Evolutionary conservation across 2,797 vertebrate genomes (phyloP).

Genomic region (Centropyge bicolor): DNA sequence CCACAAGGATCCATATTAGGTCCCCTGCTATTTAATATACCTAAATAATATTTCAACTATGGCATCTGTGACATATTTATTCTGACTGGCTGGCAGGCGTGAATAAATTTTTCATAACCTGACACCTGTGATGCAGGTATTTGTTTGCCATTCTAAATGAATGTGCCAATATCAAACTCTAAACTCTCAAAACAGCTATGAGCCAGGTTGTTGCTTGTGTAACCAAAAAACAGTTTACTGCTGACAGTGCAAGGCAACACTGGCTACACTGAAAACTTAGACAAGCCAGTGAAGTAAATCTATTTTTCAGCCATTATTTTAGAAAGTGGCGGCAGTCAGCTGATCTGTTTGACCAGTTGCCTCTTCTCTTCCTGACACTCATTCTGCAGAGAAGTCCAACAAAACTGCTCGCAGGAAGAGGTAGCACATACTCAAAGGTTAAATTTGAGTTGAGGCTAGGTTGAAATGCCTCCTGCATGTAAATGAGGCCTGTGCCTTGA

Average conservation of each 20-base stretch:
- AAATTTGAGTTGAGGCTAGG: neutral
- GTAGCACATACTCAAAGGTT: neutral
- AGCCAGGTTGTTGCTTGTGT: neutral
- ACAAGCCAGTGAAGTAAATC: neutral
- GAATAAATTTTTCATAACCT: neutral
- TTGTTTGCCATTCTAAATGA: neutral
- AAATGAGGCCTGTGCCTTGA: constrained; percentile 9
- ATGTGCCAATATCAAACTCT: neutral
- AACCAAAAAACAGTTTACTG: neutral
- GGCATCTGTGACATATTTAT: too few species aligned
- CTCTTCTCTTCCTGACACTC: too few species aligned
- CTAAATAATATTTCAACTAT: neutral
- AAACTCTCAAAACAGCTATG: neutral
- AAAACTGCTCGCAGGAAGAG: neutral
- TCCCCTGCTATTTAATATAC: neutral
- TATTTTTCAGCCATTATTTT: too few species aligned
- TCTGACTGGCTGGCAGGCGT: neutral
- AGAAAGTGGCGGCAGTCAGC: too few species aligned
- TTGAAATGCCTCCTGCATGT: constrained; percentile 28
- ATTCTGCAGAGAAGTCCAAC: neutral
- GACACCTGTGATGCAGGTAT: neutral
- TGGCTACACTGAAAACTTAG: neutral
- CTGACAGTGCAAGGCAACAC: neutral
- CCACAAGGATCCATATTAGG: neutral
- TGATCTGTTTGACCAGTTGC: neutral